Evolutionary conservation across 2,888 invertebrate genomes (phyloP).

Genomic region (Scaptomyza parva): DNA sequence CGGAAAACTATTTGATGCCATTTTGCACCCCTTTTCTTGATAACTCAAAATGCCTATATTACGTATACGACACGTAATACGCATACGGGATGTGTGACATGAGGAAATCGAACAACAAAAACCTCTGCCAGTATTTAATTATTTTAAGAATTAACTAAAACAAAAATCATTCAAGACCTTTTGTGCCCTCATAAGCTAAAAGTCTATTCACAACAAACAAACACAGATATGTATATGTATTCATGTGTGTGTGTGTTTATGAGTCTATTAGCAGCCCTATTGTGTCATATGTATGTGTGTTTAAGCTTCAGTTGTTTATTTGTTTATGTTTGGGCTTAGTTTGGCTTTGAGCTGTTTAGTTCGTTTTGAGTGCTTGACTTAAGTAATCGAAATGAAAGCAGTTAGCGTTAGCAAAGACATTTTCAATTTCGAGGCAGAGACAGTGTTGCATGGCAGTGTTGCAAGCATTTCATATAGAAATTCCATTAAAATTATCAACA

Average conservation of each 20-base stretch:
- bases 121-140: no score
- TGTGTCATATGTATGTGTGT: not conserved
- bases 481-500: conserved; percentile 77
- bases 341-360: conserved; percentile 37
- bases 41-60: conserved; percentile 7
- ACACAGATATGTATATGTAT: not conserved
- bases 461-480: conserved; percentile 61
- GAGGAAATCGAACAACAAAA: not conserved
- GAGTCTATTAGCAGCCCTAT: not conserved
- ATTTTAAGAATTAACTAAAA: not conserved
- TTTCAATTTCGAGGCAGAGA: not conserved
- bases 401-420: conserved; percentile 16
- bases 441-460: not conserved
- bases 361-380: conserved; percentile 54
- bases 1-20: conserved; percentile 75
- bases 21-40: conserved; percentile 46
- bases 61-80: not conserved
- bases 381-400: conserved; percentile 69
- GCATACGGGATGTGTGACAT: not conserved
- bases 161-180: no score
- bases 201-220: not conserved
- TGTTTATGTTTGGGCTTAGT: conserved; percentile 53
- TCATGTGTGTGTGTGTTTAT: conserved; percentile 14
- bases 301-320: conserved; percentile 34
- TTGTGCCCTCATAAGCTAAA: not conserved